Conservation (phyloP, 2,888 invertebrate genomes). For the Orthosia gothica region DNA sequence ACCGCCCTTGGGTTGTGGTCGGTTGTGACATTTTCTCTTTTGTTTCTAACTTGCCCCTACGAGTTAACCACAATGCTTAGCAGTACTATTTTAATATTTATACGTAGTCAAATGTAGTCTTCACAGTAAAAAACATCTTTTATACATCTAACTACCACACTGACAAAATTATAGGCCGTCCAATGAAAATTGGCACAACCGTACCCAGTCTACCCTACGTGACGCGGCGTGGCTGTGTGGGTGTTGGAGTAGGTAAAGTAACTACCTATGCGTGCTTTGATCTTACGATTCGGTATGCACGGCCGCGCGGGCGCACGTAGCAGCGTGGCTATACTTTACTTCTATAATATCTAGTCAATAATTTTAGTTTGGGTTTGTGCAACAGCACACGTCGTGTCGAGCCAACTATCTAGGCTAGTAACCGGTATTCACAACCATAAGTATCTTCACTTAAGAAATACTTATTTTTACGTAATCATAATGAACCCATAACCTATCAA, state of each 20-base stretch:
- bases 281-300: constrained; percentile 91
- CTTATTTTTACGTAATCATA: constrained; percentile 57
- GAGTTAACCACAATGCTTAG: no score
- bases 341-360: constrained; percentile 90
- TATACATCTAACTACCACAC: no score
- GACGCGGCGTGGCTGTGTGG: constrained; percentile 81
- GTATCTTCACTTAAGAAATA: constrained; percentile 74
- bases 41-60: no score
- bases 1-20: no score
- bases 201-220: constrained; percentile 20
- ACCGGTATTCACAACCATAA: constrained; percentile 74
- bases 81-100: no score
- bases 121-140: no score
- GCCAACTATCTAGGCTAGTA: constrained; percentile 79
- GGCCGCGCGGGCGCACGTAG: constrained; percentile 89
- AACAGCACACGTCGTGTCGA: constrained; percentile 85
- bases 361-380: constrained; percentile 90
- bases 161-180: no score
- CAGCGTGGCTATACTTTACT: constrained; percentile 88
- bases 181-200: no score
- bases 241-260: constrained; percentile 89
- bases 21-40: no score
- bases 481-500: constrained; percentile 51
- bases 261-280: constrained; percentile 91
- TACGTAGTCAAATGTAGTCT: no score